Conservation (phyloP, 2,888 invertebrate genomes). For the Perizoma flavofasciatum region DNA sequence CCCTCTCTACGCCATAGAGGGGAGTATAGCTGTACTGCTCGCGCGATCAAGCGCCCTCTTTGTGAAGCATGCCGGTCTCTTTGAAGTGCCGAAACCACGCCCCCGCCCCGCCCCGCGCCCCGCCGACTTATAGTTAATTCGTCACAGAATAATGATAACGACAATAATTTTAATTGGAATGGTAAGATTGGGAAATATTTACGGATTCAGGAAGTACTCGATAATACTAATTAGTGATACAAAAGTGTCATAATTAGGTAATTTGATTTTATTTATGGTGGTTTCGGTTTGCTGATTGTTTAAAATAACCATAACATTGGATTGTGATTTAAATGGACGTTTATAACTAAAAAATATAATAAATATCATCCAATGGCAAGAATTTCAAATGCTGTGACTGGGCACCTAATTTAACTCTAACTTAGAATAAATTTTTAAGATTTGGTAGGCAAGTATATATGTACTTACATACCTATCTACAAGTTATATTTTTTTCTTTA, state of each 20-base stretch:
- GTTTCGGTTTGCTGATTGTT: constrained; percentile 16
- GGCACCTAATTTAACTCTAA: background rate
- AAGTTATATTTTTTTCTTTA: too few relatives aligned
- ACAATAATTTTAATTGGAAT: constrained; percentile 79
- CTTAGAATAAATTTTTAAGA: too few relatives aligned
- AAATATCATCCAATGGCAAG: background rate
- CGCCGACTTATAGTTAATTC: constrained; percentile 63
- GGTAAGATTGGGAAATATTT: constrained; percentile 60
- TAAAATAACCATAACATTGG: background rate
- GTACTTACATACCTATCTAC: too few relatives aligned
- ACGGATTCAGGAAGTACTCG: constrained; percentile 41
- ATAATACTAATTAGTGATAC: constrained; percentile 30
- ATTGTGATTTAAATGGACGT: background rate
- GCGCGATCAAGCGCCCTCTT: constrained; percentile 66
- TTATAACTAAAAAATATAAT: background rate
- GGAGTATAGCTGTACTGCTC: constrained; percentile 45
- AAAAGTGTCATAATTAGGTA: constrained; percentile 30
- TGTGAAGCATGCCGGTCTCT: constrained; percentile 71
- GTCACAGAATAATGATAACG: constrained; percentile 79
- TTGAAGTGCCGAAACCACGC: constrained; percentile 74
- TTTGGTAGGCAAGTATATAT: too few relatives aligned
- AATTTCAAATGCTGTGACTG: background rate
- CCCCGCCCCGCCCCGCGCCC: constrained; percentile 58
- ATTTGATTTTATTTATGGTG: constrained; percentile 17
- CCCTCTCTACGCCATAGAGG: constrained; percentile 44